phyloP scores from a whole-genome alignment of 2,113 vertebrate species.

The Psittacara wagleri region DNA sequence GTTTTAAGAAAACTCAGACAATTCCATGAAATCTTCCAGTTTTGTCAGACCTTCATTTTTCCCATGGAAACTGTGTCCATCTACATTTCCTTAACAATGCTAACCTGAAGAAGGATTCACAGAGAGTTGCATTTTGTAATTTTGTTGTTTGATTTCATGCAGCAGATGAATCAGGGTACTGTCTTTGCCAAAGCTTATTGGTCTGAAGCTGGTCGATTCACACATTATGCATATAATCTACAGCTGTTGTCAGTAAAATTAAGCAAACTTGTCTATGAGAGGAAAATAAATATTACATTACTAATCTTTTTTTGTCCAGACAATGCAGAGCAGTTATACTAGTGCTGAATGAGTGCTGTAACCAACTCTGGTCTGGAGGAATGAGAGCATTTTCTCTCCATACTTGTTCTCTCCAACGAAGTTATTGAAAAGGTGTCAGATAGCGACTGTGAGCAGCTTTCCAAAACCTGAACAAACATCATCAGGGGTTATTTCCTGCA shows the following conservation, averaged over 20 bases:
- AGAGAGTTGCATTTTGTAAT: background rate
- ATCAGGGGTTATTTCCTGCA: background rate
- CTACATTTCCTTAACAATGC: background rate
- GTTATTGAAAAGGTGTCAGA: constrained; percentile 25
- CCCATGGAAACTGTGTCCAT: background rate
- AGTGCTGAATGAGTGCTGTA: background rate
- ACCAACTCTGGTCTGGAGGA: background rate
- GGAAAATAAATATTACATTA: background rate
- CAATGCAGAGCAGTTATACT: background rate
- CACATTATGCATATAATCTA: fast-evolving
- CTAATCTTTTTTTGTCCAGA: background rate
- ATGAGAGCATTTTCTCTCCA: background rate
- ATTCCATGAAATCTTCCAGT: background rate
- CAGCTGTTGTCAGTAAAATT: background rate
- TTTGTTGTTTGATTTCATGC: background rate
- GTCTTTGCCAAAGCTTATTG: background rate
- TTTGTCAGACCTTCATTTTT: background rate
- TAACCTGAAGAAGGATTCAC: background rate
- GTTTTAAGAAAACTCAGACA: background rate
- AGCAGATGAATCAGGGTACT: background rate
- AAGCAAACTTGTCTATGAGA: background rate
- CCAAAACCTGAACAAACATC: background rate
- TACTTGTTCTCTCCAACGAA: background rate
- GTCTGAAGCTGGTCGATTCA: background rate
- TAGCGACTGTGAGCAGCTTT: background rate